Conservation (phyloP, 2,888 invertebrate species). For the Scrobipalpa costella region DNA sequence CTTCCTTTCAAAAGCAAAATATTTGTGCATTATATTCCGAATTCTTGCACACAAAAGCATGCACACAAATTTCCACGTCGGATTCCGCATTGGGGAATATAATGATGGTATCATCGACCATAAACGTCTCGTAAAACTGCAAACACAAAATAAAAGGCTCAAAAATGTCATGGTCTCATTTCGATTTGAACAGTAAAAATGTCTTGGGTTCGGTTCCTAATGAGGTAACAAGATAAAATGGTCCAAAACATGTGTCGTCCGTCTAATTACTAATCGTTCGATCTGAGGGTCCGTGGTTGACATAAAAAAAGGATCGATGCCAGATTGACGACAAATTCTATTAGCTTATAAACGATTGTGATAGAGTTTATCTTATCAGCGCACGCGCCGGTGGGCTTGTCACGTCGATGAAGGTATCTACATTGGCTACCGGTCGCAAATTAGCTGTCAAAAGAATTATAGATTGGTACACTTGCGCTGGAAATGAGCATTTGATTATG, state of each 20-base stretch:
- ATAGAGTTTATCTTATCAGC: slow-evolving; percentile 47
- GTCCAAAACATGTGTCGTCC: slow-evolving; percentile 73
- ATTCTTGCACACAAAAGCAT: slow-evolving; percentile 21
- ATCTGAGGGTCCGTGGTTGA: slow-evolving; percentile 52
- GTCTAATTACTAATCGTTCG: slow-evolving; percentile 77
- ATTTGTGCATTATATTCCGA: slow-evolving; percentile 33
- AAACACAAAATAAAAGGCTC: slow-evolving; percentile 35
- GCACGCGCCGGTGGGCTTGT: slow-evolving; percentile 53
- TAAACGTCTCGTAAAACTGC: slow-evolving; percentile 31
- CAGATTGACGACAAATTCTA: slow-evolving; percentile 59
- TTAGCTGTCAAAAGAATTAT: slow-evolving; percentile 19
- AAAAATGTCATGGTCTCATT: slow-evolving; percentile 38
- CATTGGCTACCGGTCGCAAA: slow-evolving; percentile 14
- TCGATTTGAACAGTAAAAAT: slow-evolving; percentile 52
- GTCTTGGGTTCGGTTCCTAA: slow-evolving; percentile 51
- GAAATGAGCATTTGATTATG: background rate
- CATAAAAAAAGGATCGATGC: slow-evolving; percentile 55
- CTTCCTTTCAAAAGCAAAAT: slow-evolving; percentile 55
- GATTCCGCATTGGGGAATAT: slow-evolving; percentile 24
- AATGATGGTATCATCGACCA: slow-evolving; percentile 27
- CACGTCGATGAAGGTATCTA: slow-evolving; percentile 6
- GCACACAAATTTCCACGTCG: slow-evolving; percentile 23
- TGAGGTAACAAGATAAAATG: slow-evolving; percentile 70
- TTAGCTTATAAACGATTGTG: slow-evolving; percentile 48
- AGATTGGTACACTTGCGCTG: background rate